Base-by-base conservation (phyloP, 30 jellyfish, hydroid and myxozoan species). In the Aurelia sp. region DNA sequence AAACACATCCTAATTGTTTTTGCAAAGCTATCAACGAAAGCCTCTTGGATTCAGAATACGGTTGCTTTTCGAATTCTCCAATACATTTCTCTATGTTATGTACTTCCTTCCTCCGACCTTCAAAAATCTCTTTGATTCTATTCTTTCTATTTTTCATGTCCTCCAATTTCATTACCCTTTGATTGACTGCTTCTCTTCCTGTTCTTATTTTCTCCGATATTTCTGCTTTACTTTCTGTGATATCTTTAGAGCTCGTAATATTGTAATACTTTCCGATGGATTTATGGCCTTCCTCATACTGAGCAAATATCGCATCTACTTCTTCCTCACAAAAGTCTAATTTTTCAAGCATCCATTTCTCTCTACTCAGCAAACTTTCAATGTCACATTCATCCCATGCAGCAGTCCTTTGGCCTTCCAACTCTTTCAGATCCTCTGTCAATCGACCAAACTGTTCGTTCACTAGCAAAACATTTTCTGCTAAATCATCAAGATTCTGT, bases 311-410 rank as follows among this genome's bases (percentile, higher is more conserved):
- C 31, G 69, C 33, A 21, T 57, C 66, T 68, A 62, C 18, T 10
- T 40, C 71, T 78, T 44, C 79, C 22, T 76, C 87, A 30, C 77
- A 62, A 3, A n/a, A 37, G 6, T 18, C 71, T 41, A 78, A 48
- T 66, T 23, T 78, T 4, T 30, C 68, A 4, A 23, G 18, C 1
- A 63, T 23, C 89, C 79, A 62, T 15, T 62, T 27, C 15, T 69
- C 62, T 13, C 47, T 18, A 61, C 51, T 44, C 19, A 64, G 13
- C 63, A 30, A 52, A 12, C 57, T 44, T 44, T 78, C 89, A 20
- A 62, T 20, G 50, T 62, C 19, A 17, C 37, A 40, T 44, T 58
- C 64, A 27, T 18, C 89, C 6, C 53, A 63, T n/a, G 31, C 67
- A 13, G 16, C 55, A 3, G 20, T 4, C 15, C 55, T 44, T 10